Conservation (phyloP, 2,797 vertebrate species). For the Pyrocephalus nanus region DNA sequence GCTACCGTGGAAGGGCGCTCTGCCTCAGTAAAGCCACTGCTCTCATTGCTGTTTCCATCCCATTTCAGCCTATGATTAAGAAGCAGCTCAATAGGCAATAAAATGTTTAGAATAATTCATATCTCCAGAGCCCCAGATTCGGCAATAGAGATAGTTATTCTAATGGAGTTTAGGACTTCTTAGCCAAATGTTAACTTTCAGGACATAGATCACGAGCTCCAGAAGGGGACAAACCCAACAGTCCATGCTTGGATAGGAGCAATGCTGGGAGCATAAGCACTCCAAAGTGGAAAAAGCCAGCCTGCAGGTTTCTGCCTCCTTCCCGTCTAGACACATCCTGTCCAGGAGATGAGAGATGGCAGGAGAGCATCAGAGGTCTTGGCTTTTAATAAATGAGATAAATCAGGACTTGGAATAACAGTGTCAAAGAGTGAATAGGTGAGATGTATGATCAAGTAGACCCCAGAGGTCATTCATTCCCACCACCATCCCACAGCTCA, state of each 20-base stretch:
- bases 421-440: background rate
- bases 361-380: background rate
- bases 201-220: background rate
- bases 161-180: background rate
- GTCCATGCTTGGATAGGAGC: background rate
- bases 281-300: accelerated
- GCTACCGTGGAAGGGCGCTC: slow-evolving; percentile 67
- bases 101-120: slow-evolving; percentile 5
- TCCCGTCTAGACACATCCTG: background rate
- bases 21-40: background rate
- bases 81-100: slow-evolving; percentile 3
- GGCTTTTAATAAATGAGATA: background rate
- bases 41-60: background rate
- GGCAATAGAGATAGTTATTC: background rate
- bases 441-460: background rate
- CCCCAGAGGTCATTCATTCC: background rate
- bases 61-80: background rate
- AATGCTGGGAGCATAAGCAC: accelerated
- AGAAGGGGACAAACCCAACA: background rate
- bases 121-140: background rate
- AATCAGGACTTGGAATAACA: background rate
- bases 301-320: background rate
- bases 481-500: background rate
- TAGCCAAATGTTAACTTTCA: background rate
- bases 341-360: background rate